These are phyloP conservation scores for Hippoglossus hippoglossus DNA, from an alignment of 2,797 vertebrate species.

Conservation along the genomic window DNA sequence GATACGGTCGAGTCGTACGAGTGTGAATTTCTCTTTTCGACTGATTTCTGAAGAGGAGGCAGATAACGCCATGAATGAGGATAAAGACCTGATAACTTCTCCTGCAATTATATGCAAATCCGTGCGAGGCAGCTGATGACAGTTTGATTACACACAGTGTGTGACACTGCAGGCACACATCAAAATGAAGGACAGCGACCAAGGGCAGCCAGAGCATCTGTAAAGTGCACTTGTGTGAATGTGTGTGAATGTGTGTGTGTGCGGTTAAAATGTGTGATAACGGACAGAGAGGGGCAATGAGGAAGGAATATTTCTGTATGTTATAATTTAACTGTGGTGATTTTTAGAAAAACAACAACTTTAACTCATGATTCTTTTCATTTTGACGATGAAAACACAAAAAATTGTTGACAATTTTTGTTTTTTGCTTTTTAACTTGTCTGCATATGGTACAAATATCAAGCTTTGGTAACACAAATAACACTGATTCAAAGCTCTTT, in stretches of 20 bases:
- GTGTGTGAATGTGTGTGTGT: constrained; percentile 3
- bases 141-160: constrained; percentile 61
- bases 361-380: not conserved
- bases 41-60: constrained; percentile 54
- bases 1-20: constrained; percentile 22
- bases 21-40: constrained; percentile 18
- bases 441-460: no score
- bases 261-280: not conserved
- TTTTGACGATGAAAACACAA: not conserved
- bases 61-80: constrained; percentile 46
- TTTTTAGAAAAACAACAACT: not conserved
- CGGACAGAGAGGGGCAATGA: not conserved
- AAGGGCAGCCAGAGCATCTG: constrained; percentile 27
- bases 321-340: no score
- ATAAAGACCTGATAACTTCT: constrained; percentile 53
- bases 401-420: no score
- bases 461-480: no score
- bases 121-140: constrained; percentile 42
- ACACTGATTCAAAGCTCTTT: no score
- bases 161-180: constrained; percentile 42
- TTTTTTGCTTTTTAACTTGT: no score
- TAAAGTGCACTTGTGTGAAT: constrained; percentile 4
- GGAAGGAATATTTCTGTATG: not conserved
- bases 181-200: constrained; percentile 34
- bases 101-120: constrained; percentile 64